Evolutionary conservation across 2,113 vertebrate species (phyloP), one percentile per base, ranked within the genome.

Genomic region (Aix galericulata): DNA sequence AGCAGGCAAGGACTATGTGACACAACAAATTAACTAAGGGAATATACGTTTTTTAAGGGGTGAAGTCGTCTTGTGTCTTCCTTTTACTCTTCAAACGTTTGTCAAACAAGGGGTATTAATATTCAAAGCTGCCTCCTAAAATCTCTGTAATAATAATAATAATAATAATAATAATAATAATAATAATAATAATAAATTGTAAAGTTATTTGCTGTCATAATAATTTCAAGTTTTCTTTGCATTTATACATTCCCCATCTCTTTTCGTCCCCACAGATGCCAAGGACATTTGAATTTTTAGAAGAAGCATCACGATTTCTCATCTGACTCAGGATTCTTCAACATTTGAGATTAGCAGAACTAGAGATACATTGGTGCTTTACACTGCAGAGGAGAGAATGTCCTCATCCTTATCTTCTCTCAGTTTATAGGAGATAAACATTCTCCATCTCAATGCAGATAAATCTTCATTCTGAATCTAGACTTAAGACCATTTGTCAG

Each of bases 241-340:
- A 16, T 31, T 92, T 86, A 22, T 83, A 72, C 78, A 36, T 84
- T 36, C 36, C 13, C 20, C 60, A 44, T 21, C n/a, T 73, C 2
- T 0, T 50, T 44, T 44, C 25, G 8, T 69, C 14, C 52, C 80
- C 68, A 10, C 23, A 92, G 92, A 95, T 81, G n/a, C 11, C 79
- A 91, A 95, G 77, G 83, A 90, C 27, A 88, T 75, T 55, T 74
- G 50, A 92, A 6, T 34, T 88, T 82, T 88, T 13, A 63, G 55
- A 81, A 63, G 55, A 81, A 82, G 21, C 55, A 18, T 63, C 72
- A 86, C 0, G 1, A 90, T 96, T 95, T 92, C 60, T 83, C 60
- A 38, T 62, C 25, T 92, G 64, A 88, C 40, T 95, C 68, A 71
- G 59, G 80, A 63, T 23, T 90, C 82, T 78, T 63, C 22, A 12